These are phyloP conservation scores for Eristalinus aeneus DNA, from an alignment of 2,888 invertebrate species.

Conservation along the genomic window DNA sequence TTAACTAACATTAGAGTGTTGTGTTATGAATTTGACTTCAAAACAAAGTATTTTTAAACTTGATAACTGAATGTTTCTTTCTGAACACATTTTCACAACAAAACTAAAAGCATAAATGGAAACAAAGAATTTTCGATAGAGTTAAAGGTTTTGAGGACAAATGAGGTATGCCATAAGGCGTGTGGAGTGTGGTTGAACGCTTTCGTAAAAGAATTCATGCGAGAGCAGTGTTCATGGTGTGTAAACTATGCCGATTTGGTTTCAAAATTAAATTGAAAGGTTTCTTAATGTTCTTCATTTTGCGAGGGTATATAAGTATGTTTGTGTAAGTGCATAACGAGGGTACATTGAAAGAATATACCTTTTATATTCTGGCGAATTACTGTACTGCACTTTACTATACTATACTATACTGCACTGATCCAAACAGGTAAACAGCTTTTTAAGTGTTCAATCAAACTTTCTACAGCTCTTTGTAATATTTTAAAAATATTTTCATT, in stretches of 20 bases:
- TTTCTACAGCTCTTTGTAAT: too few relatives aligned
- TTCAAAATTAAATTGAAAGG: constrained; percentile 2
- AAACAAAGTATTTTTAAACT: background rate
- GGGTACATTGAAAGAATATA: background rate
- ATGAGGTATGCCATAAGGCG: constrained; percentile 47
- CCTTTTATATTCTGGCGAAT: background rate
- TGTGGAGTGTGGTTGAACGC: constrained; percentile 43
- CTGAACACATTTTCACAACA: background rate
- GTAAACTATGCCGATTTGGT: background rate
- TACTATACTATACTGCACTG: too few relatives aligned
- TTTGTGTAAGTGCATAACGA: too few relatives aligned
- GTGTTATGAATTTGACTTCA: background rate
- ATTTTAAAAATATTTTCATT: too few relatives aligned
- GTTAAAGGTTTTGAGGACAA: constrained; percentile 32
- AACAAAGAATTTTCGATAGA: constrained; percentile 30
- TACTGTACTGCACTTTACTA: too few relatives aligned
- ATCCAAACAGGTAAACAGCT: too few relatives aligned
- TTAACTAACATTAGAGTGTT: background rate
- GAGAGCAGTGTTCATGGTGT: constrained; percentile 39
- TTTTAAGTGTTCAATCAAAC: too few relatives aligned
- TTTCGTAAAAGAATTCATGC: constrained; percentile 47
- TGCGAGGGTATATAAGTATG: background rate
- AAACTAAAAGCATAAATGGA: constrained; percentile 49
- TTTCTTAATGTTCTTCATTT: background rate
- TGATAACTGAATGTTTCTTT: background rate